These are phyloP conservation scores for Malacoraja senta DNA, from an alignment of 2,797 vertebrate species.

Conservation along the genomic window DNA sequence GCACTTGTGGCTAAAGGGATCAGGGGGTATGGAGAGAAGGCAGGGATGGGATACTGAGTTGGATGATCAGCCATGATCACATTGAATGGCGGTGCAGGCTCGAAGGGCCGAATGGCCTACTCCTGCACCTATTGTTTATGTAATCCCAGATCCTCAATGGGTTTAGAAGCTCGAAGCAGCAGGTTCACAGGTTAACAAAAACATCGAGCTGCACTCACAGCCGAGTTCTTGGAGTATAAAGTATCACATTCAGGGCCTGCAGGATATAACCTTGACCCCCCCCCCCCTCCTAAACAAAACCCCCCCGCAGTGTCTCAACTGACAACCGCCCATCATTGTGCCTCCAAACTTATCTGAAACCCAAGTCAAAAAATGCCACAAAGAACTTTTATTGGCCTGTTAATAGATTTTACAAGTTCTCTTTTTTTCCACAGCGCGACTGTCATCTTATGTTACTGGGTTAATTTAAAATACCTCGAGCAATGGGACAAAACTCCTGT, in stretches of 20 bases:
- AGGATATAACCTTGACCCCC: background rate
- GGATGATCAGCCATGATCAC: no score
- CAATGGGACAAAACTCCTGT: slow-evolving; percentile 22
- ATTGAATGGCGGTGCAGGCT: no score
- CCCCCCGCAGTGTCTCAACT: slow-evolving; percentile 23
- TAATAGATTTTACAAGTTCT: slow-evolving; percentile 21
- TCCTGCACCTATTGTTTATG: no score
- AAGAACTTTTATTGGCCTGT: slow-evolving; percentile 35
- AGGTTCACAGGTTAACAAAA: slow-evolving; percentile 17
- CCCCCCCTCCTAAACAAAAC: background rate
- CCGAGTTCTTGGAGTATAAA: slow-evolving; percentile 27
- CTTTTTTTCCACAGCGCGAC: background rate
- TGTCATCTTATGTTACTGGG: slow-evolving; percentile 26
- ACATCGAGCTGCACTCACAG: background rate
- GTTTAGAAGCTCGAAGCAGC: background rate
- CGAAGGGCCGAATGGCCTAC: no score
- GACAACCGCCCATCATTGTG: slow-evolving; percentile 24
- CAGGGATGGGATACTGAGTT: no score
- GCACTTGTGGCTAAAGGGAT: no score
- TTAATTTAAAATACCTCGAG: slow-evolving; percentile 37
- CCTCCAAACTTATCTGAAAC: slow-evolving; percentile 15
- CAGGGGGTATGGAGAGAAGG: no score
- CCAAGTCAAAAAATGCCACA: background rate
- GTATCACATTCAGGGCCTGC: slow-evolving; percentile 27
- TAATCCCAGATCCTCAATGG: background rate